Conservation (phyloP, 2,888 invertebrate species). For the Icerya purchasi region DNA sequence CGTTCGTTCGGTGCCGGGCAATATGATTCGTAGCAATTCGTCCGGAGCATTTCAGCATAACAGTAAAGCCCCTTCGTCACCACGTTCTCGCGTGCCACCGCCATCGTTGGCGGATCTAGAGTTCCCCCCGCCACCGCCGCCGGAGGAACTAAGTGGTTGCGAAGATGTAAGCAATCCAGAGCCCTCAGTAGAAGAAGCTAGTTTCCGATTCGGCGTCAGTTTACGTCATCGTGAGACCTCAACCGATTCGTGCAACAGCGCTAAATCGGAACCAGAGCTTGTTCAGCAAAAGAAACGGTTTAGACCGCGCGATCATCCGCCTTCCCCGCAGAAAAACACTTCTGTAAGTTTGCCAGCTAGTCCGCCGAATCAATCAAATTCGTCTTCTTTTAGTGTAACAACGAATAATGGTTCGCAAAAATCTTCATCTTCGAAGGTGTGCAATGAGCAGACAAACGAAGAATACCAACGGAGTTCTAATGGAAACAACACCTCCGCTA, state of each 20-base stretch:
- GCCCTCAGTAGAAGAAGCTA: constrained; percentile 48
- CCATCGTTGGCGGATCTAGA: constrained; percentile 70
- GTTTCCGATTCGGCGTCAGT: constrained; percentile 46
- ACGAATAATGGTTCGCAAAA: not conserved
- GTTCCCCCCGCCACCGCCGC: constrained; percentile 73
- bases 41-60: constrained; percentile 40
- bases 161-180: constrained; percentile 26
- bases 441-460: constrained; percentile 24
- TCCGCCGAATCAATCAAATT: constrained; percentile 16
- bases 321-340: constrained; percentile 11
- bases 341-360: constrained; percentile 12
- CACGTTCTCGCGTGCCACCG: constrained; percentile 37
- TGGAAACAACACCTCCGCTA: not conserved
- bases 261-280: constrained; percentile 26
- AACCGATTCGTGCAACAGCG: constrained; percentile 34
- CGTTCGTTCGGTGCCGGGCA: constrained; percentile 34
- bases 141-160: constrained; percentile 32
- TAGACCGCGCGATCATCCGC: constrained; percentile 19
- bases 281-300: constrained; percentile 14
- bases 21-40: constrained; percentile 77
- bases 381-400: too few species aligned
- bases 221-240: constrained; percentile 42
- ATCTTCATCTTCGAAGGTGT: not conserved
- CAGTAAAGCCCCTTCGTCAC: constrained; percentile 33
- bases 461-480: constrained; percentile 21